Evolutionary conservation across 1,140 invertebrate genomes (phyloP), one percentile per base, ranked within the genome.

Genomic region (Drosophila tropicalis): DNA sequence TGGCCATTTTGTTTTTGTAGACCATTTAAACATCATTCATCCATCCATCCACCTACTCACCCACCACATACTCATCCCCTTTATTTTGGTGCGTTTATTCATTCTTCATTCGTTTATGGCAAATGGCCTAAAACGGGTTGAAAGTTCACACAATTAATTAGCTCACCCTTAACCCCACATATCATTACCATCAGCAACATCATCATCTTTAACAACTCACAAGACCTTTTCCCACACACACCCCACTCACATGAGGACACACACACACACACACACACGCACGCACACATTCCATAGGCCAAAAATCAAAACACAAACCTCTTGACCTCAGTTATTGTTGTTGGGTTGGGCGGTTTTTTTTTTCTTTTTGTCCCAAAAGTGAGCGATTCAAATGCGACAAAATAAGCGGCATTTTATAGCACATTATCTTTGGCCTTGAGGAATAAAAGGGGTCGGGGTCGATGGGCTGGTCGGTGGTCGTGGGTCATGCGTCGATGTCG

Each of bases 311-410:
- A 41, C 60, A 47, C 44, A 67, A 62, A 34, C 39, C 79, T 68
- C 67, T 71, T 75, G 67, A 76, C 58, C 60, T 15, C 51, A 34
- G 44, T 17, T 13, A 13, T 55, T 41, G 25, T 51, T 51, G 44
- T 51, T 51, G n/a, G 12, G 13, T 60, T 29, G 9, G 7, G 29
- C 32, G n/a, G 2, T 9, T 15, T n/a, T 32, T 34, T 13, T 9
- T n/a, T n/a, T n/a, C n/a, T 79, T 82, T 87, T 82, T 71, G 72
- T 74, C 80, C 80, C 67, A 87, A 87, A 86, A 86, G 76, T 44
- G 83, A 87, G 85, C 76, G 70, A 69, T 62, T 73, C 58, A 70
- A 86, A 87, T 83, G 79, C 70, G 76, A 70, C 72, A 79, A 87
- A 86, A 87, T 79, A 82, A 78, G 57, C 84, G 73, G 66, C 62